Base-by-base conservation (phyloP, 2,113 vertebrate species). In the Ramphastos sulfuratus region DNA sequence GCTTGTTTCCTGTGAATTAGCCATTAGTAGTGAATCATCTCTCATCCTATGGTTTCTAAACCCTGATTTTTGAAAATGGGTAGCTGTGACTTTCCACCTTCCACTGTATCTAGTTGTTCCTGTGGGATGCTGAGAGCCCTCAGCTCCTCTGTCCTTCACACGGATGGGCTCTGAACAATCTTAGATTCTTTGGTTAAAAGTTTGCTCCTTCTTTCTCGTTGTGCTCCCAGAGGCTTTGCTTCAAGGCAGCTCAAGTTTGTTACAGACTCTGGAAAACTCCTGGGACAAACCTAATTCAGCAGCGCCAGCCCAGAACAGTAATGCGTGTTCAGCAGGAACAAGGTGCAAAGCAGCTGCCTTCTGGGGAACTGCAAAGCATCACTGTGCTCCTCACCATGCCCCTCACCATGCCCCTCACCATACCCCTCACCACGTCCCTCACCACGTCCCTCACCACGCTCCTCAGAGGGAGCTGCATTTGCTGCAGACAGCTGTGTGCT, bases 101-200 rank as follows among this genome's bases (percentile, higher is more conserved):
- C 79, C 52, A 15, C 25, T 0, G 0, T 46, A 46, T 83, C 83
- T 83, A 44, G 52, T 56, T 82, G 87, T 70, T 95, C 75, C 79
- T 52, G 15, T 52, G 90, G 79, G 85, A 70, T 66, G 55, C 71
- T 69, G 67, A 73, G 74, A 87, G 23, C 75, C 20, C 50, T 80
- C 3, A 0, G 9, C 46, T 89, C 23, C 31, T 58, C 59, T 28
- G 31, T 52, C 39, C 66, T 92, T 63, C 79, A 73, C 28, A 80
- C 35, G 58, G 17, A 56, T 0, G 3, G 52, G 46, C 52, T 85
- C 75, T 82, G 59, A 82, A 71, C 35, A 8, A 59, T n/a, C 82
- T 89, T 87, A 90, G 67, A 48, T 60, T 80, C 69, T 82, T 91
- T 91, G 96, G 94, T 96, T 96, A 85, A 85, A 94, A 96, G 92